These are phyloP conservation scores for Thaumetopoea pityocampa DNA, from an alignment of 1,140 invertebrate species.

Conservation along the genomic window DNA sequence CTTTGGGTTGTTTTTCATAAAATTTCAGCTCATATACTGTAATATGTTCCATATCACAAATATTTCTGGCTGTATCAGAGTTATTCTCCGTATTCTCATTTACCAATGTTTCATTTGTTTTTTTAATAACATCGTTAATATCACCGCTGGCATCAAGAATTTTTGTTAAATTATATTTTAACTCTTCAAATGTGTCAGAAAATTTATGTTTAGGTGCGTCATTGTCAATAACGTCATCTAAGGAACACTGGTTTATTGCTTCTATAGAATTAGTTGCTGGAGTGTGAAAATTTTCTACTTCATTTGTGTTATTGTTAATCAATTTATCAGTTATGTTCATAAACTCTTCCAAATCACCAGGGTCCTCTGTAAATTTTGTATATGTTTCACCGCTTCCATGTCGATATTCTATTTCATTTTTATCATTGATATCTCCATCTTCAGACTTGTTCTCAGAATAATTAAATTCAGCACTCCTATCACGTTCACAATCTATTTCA, in stretches of 20 bases:
- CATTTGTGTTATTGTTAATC: slow-evolving; percentile 32
- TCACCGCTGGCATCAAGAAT: slow-evolving; percentile 25
- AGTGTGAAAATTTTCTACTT: slow-evolving; percentile 47
- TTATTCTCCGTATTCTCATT: slow-evolving; percentile 12
- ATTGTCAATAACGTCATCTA: slow-evolving; percentile 3
- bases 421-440: slow-evolving; percentile 18
- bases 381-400: slow-evolving; percentile 65
- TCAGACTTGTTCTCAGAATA: slow-evolving; percentile 35
- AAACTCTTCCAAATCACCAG: slow-evolving; percentile 61
- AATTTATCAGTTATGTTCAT: slow-evolving; percentile 61
- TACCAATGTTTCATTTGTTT: background rate
- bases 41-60: slow-evolving; percentile 61
- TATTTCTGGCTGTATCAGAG: slow-evolving; percentile 21
- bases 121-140: slow-evolving; percentile 2
- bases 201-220: slow-evolving; percentile 34
- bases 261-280: slow-evolving; percentile 56
- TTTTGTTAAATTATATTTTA: slow-evolving; percentile 55
- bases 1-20: slow-evolving; percentile 24
- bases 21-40: slow-evolving; percentile 52
- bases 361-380: slow-evolving; percentile 61
- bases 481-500: slow-evolving; percentile 46
- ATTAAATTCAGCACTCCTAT: slow-evolving; percentile 43
- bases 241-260: slow-evolving; percentile 32
- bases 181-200: slow-evolving; percentile 47
- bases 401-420: slow-evolving; percentile 33